phyloP scores from a whole-genome alignment of 2,113 vertebrate species.

The Gila orcuttii region DNA sequence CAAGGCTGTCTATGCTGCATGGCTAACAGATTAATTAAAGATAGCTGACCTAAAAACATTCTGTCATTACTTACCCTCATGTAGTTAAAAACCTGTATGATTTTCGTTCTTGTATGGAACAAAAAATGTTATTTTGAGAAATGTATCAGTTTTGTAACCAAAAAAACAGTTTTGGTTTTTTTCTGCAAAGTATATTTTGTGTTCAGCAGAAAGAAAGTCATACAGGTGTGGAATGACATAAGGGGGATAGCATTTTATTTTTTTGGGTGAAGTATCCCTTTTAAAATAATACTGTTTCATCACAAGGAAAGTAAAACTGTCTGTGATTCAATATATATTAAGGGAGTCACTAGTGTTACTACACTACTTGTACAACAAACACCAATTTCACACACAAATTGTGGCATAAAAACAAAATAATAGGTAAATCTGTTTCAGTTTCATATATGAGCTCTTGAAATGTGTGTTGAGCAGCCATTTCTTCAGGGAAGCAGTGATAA shows the following conservation, averaged over 20 bases:
- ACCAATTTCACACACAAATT: neutral
- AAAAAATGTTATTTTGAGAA: neutral
- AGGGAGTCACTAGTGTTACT: neutral
- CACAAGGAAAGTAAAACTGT: neutral
- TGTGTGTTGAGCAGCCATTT: constrained; percentile 16
- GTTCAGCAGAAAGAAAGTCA: neutral
- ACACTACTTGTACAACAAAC: neutral
- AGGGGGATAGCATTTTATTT: neutral
- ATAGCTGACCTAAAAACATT: neutral
- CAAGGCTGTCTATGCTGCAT: neutral
- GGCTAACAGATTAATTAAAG: neutral
- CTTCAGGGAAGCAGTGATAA: neutral
- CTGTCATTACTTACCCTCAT: neutral
- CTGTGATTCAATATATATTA: neutral
- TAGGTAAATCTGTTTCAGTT: neutral
- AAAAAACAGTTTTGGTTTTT: neutral
- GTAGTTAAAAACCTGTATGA: neutral
- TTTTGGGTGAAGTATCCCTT: neutral
- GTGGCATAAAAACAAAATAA: neutral
- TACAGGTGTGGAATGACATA: neutral
- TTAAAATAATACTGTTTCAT: neutral
- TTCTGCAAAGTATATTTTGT: neutral
- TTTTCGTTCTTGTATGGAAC: neutral
- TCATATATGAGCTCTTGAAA: neutral
- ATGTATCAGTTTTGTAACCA: neutral